Evolutionary conservation across 23 tunicate species (phyloP), one percentile per base, ranked within the genome.

Genomic region (Trididemnum nubilum): DNA sequence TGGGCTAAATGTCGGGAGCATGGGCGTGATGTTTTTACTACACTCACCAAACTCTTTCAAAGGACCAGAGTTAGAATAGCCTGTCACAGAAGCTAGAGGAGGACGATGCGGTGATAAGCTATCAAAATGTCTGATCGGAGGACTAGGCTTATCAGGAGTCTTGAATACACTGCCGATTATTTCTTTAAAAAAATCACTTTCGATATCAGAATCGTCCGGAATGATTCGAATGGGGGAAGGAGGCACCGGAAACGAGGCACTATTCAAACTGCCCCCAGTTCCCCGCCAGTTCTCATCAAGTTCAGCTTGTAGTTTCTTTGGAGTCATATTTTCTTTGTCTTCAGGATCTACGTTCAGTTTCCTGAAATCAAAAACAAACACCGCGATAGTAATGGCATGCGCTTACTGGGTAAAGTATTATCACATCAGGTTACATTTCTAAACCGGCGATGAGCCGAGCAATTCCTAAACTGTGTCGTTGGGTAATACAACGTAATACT

Each of bases 91-190:
- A 38, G 71, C 12, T 0, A 88, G 57, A 0, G 83, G 85, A 19
- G 44, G 39, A 22, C 85, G 80, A 18, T 65, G 77, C 21, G 86
- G 83, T 2, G 86, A 36, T 2, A 76, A 60, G 30, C 78, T 82
- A 9, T 64, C 86, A 33, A 88, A 88, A 36, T 88, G 85, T 54
- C 71, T 50, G 29, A 59, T 64, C 0, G 91, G 82, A 2, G 54
- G 32, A 33, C 78, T 50, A 0, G 83, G 77, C 50, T 72, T 80
- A 19, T 86, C 90, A 2, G 90, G 90, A 26, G 90, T 86, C 57
- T 79, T 86, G 73, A 86, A 86, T 26, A 86, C 84, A 3, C 85
- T 76, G 25, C 90, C 90, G 29, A 86, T 79, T 0, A 86, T 69
- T 30, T 86, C 90, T 22, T 79, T 40, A 9, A 86, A 58, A 57